A percentile compares a stretch with the other conserved stretches of the same genome.
Conservation (phyloP, 2,888 invertebrate species). For the Aporophyla nigra region DNA sequence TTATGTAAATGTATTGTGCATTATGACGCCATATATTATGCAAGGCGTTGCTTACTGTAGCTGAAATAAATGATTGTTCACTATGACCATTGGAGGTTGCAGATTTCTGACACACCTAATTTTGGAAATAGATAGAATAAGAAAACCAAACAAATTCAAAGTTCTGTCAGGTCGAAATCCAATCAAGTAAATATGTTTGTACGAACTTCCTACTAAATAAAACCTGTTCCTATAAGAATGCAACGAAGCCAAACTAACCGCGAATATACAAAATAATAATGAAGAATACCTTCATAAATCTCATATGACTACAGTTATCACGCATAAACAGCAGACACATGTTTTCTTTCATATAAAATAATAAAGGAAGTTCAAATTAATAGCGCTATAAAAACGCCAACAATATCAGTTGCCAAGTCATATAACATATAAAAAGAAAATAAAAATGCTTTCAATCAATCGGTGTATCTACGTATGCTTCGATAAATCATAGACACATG, state of each 20-base stretch:
- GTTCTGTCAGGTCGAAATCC: not conserved
- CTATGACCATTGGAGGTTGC: constrained; percentile 3
- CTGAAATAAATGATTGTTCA: constrained; percentile 43
- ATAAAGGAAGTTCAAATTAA: constrained; percentile 45
- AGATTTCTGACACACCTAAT: constrained; percentile 13
- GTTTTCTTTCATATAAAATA: constrained; percentile 36
- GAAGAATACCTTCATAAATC: constrained; percentile 7
- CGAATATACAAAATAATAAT: constrained; percentile 19
- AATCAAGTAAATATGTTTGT: not conserved
- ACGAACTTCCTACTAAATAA: not conserved
- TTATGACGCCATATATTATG: constrained; percentile 49
- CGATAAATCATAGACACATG: constrained; percentile 46
- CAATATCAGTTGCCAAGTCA: constrained; percentile 31
- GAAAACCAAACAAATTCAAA: not conserved
- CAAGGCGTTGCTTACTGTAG: constrained; percentile 39
- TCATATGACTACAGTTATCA: constrained; percentile 8
- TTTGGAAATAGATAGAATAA: constrained; percentile 3
- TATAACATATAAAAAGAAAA: constrained; percentile 31
- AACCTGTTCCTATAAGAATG: not conserved
- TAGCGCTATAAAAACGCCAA: constrained; percentile 45
- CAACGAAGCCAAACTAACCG: not conserved
- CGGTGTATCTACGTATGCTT: constrained; percentile 21
- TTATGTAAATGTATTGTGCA: constrained; percentile 55
- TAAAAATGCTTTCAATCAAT: constrained; percentile 49
- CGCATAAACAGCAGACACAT: constrained; percentile 40